phyloP scores from a whole-genome alignment of 2,797 vertebrate genomes.

The Sebastes taczanowskii region DNA sequence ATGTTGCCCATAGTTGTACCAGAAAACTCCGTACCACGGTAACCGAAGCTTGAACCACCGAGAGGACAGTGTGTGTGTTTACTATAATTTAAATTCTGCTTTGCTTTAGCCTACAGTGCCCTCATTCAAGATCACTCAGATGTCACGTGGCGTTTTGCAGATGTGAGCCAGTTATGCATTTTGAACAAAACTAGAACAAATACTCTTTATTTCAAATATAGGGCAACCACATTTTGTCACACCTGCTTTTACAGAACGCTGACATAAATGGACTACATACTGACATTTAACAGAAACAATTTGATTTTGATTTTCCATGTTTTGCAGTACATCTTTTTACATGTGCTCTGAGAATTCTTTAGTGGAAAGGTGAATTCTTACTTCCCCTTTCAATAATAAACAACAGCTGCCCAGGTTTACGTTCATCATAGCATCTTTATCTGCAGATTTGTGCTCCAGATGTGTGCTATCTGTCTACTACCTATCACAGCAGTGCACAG shows the following conservation, averaged over 20 bases:
- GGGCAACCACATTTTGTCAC: not conserved
- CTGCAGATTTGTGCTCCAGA: not conserved
- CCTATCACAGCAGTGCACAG: not conserved
- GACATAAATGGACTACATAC: not conserved
- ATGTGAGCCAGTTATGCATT: not conserved
- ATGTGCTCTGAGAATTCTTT: not conserved
- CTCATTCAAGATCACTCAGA: not conserved
- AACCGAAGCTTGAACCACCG: not conserved
- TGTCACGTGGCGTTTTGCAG: not conserved
- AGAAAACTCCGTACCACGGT: not conserved
- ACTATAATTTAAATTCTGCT: not conserved
- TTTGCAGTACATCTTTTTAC: not conserved
- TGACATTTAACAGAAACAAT: not conserved
- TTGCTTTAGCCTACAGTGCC: not conserved
- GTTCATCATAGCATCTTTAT: not conserved
- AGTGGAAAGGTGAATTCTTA: not conserved
- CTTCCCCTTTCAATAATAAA: not conserved
- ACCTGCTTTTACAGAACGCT: not conserved
- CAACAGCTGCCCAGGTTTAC: slow-evolving; percentile 2
- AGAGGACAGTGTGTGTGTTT: not conserved
- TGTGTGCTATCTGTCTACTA: not conserved
- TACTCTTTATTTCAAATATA: not conserved
- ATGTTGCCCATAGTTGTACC: not conserved
- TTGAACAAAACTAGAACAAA: not conserved
- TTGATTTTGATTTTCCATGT: not conserved